phyloP scores from a whole-genome alignment of 2,113 vertebrate species.

The Lepus americanus region DNA sequence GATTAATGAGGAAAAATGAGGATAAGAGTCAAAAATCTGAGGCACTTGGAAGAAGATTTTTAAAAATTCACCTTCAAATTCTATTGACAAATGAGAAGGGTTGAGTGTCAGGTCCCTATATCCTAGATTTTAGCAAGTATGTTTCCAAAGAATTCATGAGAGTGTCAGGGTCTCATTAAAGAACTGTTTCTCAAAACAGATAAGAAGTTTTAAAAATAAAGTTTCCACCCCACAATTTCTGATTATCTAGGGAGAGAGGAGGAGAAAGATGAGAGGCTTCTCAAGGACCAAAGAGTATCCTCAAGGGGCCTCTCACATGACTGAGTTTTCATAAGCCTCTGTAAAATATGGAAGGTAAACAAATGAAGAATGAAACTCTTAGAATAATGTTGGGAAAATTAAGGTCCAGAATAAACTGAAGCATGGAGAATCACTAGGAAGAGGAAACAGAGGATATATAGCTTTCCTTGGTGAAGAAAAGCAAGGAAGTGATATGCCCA shows the following conservation, averaged over 20 bases:
- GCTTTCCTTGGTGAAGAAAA: background rate
- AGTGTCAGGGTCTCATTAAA: conserved; percentile 23
- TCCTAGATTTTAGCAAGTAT: conserved; percentile 37
- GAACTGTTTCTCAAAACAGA: conserved; percentile 9
- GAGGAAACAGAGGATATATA: background rate
- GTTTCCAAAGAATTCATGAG: background rate
- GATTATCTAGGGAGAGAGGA: background rate
- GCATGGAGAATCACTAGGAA: background rate
- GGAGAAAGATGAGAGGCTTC: background rate
- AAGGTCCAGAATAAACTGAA: background rate
- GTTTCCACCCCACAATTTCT: background rate
- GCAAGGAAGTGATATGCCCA: background rate
- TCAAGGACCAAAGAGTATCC: background rate
- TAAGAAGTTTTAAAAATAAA: background rate
- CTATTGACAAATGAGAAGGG: background rate
- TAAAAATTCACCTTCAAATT: background rate
- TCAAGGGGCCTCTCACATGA: background rate
- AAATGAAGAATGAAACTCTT: background rate
- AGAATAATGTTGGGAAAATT: background rate
- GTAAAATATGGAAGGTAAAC: background rate
- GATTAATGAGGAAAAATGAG: conserved; percentile 25
- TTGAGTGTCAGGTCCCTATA: background rate
- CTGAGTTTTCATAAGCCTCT: background rate
- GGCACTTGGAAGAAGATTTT: background rate
- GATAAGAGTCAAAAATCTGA: background rate